Conservation (phyloP, 2,113 vertebrate species). For the Corynorhinus townsendii region DNA sequence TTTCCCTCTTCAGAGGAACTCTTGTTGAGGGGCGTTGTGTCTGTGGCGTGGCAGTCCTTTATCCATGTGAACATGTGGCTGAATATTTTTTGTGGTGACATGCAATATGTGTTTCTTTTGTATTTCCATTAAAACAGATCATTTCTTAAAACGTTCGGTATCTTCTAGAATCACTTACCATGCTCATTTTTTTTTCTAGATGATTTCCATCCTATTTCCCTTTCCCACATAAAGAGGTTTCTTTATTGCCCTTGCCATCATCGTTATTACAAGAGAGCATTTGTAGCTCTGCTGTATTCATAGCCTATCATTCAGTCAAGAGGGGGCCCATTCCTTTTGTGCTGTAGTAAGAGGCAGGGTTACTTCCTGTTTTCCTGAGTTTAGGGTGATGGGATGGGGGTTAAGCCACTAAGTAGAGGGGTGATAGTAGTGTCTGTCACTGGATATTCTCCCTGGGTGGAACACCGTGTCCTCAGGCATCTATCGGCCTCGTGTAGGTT, state of each 20-base stretch:
- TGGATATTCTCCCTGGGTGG: neutral
- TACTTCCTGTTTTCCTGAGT: neutral
- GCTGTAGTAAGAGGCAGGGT: neutral
- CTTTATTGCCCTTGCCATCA: neutral
- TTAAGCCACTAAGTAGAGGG: neutral
- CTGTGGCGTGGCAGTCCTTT: neutral
- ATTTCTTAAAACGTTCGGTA: neutral
- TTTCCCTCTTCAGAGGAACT: neutral
- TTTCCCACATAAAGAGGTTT: neutral
- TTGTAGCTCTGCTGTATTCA: neutral
- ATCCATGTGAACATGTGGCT: neutral
- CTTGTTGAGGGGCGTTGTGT: neutral
- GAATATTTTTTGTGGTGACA: slow-evolving; percentile 5
- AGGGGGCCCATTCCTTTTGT: neutral
- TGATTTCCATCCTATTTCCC: neutral
- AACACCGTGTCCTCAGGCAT: neutral
- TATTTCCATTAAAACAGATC: neutral
- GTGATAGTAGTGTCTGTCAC: neutral
- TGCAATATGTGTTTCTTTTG: slow-evolving; percentile 1
- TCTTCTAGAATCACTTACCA: neutral
- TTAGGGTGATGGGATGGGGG: neutral
- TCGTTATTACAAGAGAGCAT: neutral
- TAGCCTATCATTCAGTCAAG: neutral
- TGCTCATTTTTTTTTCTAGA: neutral
- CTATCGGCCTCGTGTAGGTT: neutral